Evolutionary conservation across 2,888 invertebrate species (phyloP), one percentile per base, ranked within the genome.

Genomic region (Fragum sueziense): DNA sequence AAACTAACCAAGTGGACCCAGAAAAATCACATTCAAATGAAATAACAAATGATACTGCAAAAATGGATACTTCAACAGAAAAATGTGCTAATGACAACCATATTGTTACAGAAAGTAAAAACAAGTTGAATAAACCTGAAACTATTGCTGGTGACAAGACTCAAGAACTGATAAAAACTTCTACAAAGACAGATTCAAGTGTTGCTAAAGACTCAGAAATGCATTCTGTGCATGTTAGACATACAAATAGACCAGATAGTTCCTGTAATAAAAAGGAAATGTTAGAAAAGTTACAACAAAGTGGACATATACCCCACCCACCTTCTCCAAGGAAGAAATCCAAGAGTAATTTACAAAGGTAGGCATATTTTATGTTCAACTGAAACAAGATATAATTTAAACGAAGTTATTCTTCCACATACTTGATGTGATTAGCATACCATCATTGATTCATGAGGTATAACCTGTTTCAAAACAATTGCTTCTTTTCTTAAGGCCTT

Each of bases 261-360:
- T 14, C 11, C 17, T 2, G 7, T n/a, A n/a, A 33, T 61, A 65
- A 41, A 25, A 37, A 65, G 6, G 25, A 41, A 22, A 20, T 14
- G 1, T 41, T 65, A n/a, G 65, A 65, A 29, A 41, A 27, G 57
- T 34, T 68, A 76, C 41, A 80, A 67, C 51, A 72, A 52, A 41
- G 65, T 41, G 65, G 65, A 14, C 65, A 65, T 41, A 65, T 65
- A 59, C 75, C 76, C 4, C 74, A 76, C 41, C 74, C 74, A 67
- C 57, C 76, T 22, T 70, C 76, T 20, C 76, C 74, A 1, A 73
- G 74, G 62, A 76, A 68, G 31, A 79, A 57, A 54, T 71, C 54
- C 9, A 76, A 79, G 47, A 67, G 41, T 41, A 57, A 51, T 11
- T 54, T 41, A 31, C 61, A 70, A 41, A 76, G 65, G 82, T 82